A percentile compares a stretch with the other conserved stretches of the same genome.
phyloP scores from a whole-genome alignment of 2,113 vertebrate genomes.

The Eurypyga helias region DNA sequence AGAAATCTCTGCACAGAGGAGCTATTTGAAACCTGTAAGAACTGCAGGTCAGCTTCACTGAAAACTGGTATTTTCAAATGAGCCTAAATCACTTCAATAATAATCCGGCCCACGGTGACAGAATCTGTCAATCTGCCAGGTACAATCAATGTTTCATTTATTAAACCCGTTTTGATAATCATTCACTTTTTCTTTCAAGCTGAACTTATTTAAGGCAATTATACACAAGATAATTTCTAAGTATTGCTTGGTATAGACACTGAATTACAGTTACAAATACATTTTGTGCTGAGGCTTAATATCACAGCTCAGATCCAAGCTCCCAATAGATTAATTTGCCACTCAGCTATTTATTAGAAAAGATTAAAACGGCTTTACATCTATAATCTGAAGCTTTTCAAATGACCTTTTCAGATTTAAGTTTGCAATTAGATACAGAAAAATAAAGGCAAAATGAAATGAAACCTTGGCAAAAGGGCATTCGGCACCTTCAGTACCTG shows the following conservation, averaged over 20 bases:
- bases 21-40: background rate
- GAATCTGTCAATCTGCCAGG: background rate
- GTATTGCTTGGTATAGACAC: background rate
- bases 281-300: background rate
- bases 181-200: background rate
- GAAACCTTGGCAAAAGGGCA: background rate
- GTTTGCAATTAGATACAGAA: background rate
- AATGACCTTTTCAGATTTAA: slow-evolving; percentile 18
- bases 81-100: background rate
- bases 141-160: background rate
- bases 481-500: fast-evolving
- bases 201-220: background rate
- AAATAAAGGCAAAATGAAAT: background rate
- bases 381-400: slow-evolving; percentile 33
- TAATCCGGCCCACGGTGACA: fast-evolving
- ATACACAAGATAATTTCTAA: background rate
- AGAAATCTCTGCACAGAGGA: background rate
- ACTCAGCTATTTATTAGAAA: slow-evolving; percentile 46
- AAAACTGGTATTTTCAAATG: background rate
- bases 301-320: background rate
- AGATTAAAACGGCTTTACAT: slow-evolving; percentile 45
- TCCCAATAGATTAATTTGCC: slow-evolving; percentile 10
- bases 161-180: background rate
- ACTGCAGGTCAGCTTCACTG: background rate
- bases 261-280: background rate